Base-by-base conservation (phyloP, 2,797 vertebrate species). In the Denticeps clupeoides region DNA sequence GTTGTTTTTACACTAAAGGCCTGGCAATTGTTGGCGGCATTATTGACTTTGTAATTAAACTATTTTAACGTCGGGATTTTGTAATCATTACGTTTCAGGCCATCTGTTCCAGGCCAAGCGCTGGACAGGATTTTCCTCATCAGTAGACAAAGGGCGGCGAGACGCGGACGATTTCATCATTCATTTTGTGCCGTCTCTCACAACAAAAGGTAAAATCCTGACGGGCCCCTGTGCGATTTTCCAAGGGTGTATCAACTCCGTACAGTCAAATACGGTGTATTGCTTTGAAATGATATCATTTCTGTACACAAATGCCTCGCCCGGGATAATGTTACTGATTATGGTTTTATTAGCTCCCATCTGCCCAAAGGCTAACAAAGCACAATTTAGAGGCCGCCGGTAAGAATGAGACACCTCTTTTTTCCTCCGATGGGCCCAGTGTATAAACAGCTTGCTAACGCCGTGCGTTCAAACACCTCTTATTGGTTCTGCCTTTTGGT, bases 41-140 rank as follows among this genome's bases (percentile, higher is more conserved):
- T 99, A 94, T 99, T 99, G 91, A 99, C 93, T 93, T 88, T 93
- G 94, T 88, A 97, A 99, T 97, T 97, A 96, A 96, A 96, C 89
- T 88, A 92, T 96, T 92, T 93, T 91, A 89, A 91, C 84, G 83
- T 88, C 82, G 82, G 87, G 87, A 93, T 92, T 93, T 89, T 91
- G 91, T 93, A 95, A 93, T 97, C 91, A 93, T 86, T 67, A 77
- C 86, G 89, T 88, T 88, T 82, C 82, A 82, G 82, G 67, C 94
- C 94, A 98, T 98, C 94, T 98, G 94, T 87, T 87, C 79, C 77
- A 71, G 78, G 68, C 67, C 66, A 65, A 70, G 72, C 63, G 53
- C 71, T 59, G 65, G 79, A 68, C 77, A 62, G 74, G 85, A 82
- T 85, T 81, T 82, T 77, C 70, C 69, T 63, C 71, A 65, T 68